A percentile compares a stretch with the other conserved stretches of the same genome.
Evolutionary conservation across 1,140 invertebrate species (phyloP).

Genomic region (Musca vetustissima): DNA sequence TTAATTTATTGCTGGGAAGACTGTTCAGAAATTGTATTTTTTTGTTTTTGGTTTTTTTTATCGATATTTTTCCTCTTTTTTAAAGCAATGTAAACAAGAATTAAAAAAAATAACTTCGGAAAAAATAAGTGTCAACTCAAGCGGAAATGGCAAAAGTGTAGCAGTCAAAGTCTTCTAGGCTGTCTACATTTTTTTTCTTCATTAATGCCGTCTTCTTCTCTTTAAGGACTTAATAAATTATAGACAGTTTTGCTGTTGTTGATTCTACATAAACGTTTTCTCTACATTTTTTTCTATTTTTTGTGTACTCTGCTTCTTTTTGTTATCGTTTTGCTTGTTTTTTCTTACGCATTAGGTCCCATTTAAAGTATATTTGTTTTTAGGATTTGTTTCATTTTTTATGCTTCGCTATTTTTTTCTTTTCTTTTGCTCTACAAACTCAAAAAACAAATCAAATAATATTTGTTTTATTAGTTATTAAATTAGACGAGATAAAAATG

Average conservation of each 20-base stretch:
- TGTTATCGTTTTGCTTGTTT: not conserved
- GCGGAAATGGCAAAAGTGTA: too few relatives aligned
- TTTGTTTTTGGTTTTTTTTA: too few relatives aligned
- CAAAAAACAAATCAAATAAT: not conserved
- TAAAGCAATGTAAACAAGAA: not conserved
- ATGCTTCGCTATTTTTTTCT: not conserved
- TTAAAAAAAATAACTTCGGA: not conserved
- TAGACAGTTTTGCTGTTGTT: too few relatives aligned
- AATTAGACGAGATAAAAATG: not conserved
- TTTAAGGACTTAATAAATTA: too few relatives aligned
- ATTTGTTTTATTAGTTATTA: not conserved
- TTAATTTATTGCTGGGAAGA: conserved; percentile 8
- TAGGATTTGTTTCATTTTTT: not conserved
- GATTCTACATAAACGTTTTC: too few relatives aligned
- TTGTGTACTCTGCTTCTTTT: not conserved
- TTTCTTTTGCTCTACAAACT: not conserved
- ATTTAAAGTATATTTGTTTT: conserved; percentile 13
- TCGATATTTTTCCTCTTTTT: not conserved
- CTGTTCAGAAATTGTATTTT: not conserved
- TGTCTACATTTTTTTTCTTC: too few relatives aligned
- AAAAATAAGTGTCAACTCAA: not conserved
- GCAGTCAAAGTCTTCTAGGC: too few relatives aligned
- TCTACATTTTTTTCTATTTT: too few relatives aligned
- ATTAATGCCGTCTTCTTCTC: too few relatives aligned
- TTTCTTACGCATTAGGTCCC: conserved; percentile 9